Conservation (phyloP, 2,113 vertebrate species). For the Cariama cristata region DNA sequence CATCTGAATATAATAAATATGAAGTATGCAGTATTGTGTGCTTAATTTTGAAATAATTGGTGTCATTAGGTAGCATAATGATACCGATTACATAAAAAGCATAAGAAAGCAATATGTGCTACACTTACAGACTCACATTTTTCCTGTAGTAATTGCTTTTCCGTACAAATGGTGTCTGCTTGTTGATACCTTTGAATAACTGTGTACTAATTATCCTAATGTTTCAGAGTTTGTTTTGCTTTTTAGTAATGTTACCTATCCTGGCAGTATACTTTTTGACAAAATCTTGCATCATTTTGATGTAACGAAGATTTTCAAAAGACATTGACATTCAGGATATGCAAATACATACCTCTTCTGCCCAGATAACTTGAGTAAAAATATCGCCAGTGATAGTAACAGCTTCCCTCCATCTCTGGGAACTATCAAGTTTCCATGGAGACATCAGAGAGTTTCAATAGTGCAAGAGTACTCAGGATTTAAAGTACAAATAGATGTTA, state of each 20-base stretch:
- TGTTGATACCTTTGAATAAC: conserved; percentile 65
- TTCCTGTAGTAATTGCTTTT: conserved; percentile 69
- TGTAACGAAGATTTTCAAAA: neutral
- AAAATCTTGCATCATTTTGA: neutral
- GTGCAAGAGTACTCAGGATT: neutral
- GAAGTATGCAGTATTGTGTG: conserved; percentile 38
- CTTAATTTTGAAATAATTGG: conserved; percentile 81
- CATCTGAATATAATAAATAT: conserved; percentile 63
- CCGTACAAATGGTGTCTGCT: conserved; percentile 43
- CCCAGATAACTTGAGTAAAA: neutral
- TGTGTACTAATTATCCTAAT: conserved; percentile 37
- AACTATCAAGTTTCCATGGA: neutral
- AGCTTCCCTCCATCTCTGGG: neutral
- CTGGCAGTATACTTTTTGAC: neutral
- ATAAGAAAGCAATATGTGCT: conserved; percentile 40
- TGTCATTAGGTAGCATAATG: conserved; percentile 75
- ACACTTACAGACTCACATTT: conserved; percentile 42
- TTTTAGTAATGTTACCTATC: neutral
- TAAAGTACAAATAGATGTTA: neutral
- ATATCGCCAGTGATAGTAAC: neutral
- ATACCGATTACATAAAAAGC: conserved; percentile 47
- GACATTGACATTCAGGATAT: neutral
- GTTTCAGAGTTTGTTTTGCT: conserved; percentile 59
- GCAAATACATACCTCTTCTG: neutral
- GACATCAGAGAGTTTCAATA: neutral